Conservation (phyloP, 1,140 invertebrate species). For the Planococcus citri region DNA sequence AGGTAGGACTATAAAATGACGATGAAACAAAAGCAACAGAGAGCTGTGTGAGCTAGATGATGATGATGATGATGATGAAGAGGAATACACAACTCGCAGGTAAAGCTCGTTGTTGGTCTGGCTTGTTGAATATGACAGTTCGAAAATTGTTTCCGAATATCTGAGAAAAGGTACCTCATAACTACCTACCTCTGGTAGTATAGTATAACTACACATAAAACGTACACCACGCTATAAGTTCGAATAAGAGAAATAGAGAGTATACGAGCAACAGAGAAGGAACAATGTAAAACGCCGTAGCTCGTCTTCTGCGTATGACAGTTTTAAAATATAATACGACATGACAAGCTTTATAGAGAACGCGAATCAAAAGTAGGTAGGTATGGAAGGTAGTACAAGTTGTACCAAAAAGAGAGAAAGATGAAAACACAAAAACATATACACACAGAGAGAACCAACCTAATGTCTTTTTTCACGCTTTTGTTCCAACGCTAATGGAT, state of each 20-base stretch:
- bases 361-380: neutral
- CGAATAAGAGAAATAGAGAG: too few species aligned
- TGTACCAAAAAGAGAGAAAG: too few species aligned
- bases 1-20: too few species aligned
- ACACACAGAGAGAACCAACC: neutral
- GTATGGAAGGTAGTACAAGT: too few species aligned
- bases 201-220: too few species aligned
- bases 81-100: too few species aligned
- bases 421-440: neutral
- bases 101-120: too few species aligned
- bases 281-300: neutral
- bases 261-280: neutral
- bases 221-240: too few species aligned
- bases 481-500: neutral
- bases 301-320: neutral
- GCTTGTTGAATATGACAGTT: constrained; percentile 16
- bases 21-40: too few species aligned
- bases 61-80: too few species aligned
- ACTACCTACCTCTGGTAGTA: too few species aligned
- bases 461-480: neutral
- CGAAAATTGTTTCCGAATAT: constrained; percentile 17
- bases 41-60: too few species aligned
- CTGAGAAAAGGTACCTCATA: neutral
- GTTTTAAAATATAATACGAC: constrained; percentile 8
- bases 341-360: neutral